Conservation (phyloP, 2,888 invertebrate species). For the Drosophila dives region DNA sequence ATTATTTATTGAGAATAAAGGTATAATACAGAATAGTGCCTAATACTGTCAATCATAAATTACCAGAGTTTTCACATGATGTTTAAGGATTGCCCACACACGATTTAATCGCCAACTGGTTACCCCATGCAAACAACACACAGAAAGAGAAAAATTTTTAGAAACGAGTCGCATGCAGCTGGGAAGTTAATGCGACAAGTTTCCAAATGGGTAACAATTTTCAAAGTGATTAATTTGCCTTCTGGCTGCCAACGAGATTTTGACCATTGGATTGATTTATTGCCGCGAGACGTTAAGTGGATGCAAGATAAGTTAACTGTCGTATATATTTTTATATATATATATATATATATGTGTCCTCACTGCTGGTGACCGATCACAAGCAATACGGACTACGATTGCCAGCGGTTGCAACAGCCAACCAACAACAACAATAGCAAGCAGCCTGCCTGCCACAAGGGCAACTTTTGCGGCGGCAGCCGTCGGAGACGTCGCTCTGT, state of each 20-base stretch:
- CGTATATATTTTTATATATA: slow-evolving; percentile 53
- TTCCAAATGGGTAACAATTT: slow-evolving; percentile 79
- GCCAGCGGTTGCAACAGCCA: slow-evolving; percentile 36
- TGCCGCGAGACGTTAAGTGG: slow-evolving; percentile 81
- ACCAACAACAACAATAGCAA: slow-evolving; percentile 22
- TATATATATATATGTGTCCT: slow-evolving; percentile 59
- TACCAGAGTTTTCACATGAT: slow-evolving; percentile 65
- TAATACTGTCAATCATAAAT: slow-evolving; percentile 72
- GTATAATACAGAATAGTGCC: slow-evolving; percentile 37
- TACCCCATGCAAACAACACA: neutral
- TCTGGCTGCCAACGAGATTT: slow-evolving; percentile 75
- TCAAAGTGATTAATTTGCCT: slow-evolving; percentile 82
- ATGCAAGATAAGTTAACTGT: slow-evolving; percentile 82
- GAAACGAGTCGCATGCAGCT: slow-evolving; percentile 59
- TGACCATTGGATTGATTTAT: slow-evolving; percentile 82
- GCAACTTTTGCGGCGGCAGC: slow-evolving; percentile 16
- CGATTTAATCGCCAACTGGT: slow-evolving; percentile 55
- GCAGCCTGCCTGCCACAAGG: slow-evolving; percentile 23
- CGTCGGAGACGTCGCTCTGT: slow-evolving; percentile 12
- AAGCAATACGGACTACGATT: slow-evolving; percentile 54
- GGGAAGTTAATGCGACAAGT: slow-evolving; percentile 78
- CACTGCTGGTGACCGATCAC: slow-evolving; percentile 74
- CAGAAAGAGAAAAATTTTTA: slow-evolving; percentile 14
- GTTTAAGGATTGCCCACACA: slow-evolving; percentile 77
- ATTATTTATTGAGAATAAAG: slow-evolving; percentile 3